Evolutionary conservation across 2,797 vertebrate genomes (phyloP), one percentile per base, ranked within the genome.

Genomic region (Oceanodroma leucorhoa): DNA sequence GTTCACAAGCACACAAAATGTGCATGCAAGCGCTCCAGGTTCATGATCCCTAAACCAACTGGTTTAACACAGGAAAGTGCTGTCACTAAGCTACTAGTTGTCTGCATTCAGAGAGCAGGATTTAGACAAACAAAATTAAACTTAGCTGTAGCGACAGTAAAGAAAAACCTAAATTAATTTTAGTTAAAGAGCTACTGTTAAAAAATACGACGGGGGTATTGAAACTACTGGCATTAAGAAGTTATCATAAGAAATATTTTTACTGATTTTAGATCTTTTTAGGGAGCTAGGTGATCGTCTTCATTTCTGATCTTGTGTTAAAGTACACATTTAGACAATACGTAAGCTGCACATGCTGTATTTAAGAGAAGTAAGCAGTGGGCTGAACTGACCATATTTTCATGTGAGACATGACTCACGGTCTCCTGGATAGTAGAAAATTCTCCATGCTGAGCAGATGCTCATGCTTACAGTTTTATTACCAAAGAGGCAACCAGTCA

Each of bases 371-470:
- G 50, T 51, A 51, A 22, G 87, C 85, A 93, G 65, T 57, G 73
- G 91, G 81, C 88, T 92, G 89, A 90, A 79, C 66, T 73, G 83
- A 95, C 94, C 79, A 54, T 92, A 93, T 96, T 96, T 96, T 86
- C 87, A 93, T 91, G 93, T 95, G 87, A 96, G 91, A 95, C 64
- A 93, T 95, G 90, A 90, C 87, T 87, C 78, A 93, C 5, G 3
- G 75, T 83, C 88, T 94, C 53, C 83, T 87, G 76, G 91, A 88
- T 83, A 46, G 71, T 86, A 93, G 66, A 96, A 90, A 86, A 94
- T 53, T 64, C 84, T 94, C 80, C 55, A 66, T 51, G 84, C 92
- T 89, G 87, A 93, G 90, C 66, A 95, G 91, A 95, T 93, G 82
- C 62, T 95, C 40, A 7, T 70, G 67, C 92, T 94, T 81, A 83